Conservation (phyloP, 2,888 invertebrate species). For the Catonia carolina region DNA sequence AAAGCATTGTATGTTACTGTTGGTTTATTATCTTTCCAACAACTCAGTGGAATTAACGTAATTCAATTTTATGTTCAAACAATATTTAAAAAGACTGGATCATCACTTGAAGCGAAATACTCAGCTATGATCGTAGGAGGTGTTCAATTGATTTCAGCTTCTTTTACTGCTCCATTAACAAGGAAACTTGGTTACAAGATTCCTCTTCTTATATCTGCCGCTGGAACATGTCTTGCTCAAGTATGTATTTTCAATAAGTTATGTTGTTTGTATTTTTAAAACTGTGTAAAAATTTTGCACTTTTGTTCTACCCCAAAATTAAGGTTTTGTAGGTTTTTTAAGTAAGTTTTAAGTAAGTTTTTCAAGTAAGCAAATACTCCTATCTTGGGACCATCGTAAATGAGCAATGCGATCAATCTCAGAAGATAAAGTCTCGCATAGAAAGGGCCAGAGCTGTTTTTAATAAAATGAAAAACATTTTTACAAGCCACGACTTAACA, state of each 20-base stretch:
- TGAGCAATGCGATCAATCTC: too few species aligned
- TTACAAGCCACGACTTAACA: too few species aligned
- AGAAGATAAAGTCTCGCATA: too few species aligned
- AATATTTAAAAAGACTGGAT: constrained; percentile 63
- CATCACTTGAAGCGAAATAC: constrained; percentile 51
- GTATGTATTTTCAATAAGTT: constrained; percentile 6
- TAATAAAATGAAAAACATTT: too few species aligned
- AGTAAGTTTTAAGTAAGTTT: too few species aligned
- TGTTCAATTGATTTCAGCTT: constrained; percentile 62
- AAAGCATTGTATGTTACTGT: constrained; percentile 40
- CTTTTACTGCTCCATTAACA: constrained; percentile 27
- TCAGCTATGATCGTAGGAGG: constrained; percentile 68
- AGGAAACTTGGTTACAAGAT: constrained; percentile 24
- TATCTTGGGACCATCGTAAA: too few species aligned
- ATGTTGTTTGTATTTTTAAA: too few species aligned
- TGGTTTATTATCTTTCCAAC: constrained; percentile 68
- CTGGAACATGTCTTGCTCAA: constrained; percentile 22
- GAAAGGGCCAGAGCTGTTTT: too few species aligned
- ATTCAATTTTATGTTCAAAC: constrained; percentile 64
- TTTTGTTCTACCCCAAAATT: too few species aligned
- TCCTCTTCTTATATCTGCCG: constrained; percentile 21
- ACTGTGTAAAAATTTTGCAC: too few species aligned
- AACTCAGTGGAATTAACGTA: constrained; percentile 74
- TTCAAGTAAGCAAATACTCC: too few species aligned
- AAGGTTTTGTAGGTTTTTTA: too few species aligned